Evolutionary conservation across 2,113 vertebrate species (phyloP).

Genomic region (Grallaria varia): DNA sequence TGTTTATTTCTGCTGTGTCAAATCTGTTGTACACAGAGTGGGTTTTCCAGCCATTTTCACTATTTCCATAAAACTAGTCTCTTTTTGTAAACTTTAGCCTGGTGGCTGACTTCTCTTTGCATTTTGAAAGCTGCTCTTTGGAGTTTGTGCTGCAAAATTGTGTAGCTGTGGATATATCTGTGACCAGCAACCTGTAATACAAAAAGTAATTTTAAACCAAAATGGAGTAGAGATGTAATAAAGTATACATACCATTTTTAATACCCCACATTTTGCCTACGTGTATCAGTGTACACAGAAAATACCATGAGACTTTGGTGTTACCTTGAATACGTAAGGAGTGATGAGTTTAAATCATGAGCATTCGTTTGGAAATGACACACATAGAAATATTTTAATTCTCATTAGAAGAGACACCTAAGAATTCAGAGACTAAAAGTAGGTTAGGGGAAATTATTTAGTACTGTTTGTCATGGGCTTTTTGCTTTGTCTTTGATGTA

Average conservation of each 20-base stretch:
- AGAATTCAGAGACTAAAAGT: slow-evolving; percentile 37
- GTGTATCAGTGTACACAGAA: background rate
- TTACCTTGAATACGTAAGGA: background rate
- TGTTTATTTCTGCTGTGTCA: background rate
- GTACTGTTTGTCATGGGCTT: background rate
- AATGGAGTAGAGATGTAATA: background rate
- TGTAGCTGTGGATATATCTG: background rate
- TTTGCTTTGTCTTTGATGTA: slow-evolving; percentile 53
- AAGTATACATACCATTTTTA: background rate
- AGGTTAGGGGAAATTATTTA: slow-evolving; percentile 3
- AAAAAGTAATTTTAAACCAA: background rate
- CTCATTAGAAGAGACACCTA: background rate
- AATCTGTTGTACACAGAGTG: background rate
- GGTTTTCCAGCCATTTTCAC: background rate
- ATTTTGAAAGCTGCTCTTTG: background rate
- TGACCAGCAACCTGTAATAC: background rate
- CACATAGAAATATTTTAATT: slow-evolving; percentile 15
- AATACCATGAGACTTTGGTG: background rate
- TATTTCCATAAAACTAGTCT: background rate
- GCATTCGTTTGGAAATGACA: background rate
- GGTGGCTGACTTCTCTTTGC: background rate
- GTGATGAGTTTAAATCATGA: background rate
- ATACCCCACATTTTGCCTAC: background rate
- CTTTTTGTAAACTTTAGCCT: background rate
- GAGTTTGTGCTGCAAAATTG: background rate